phyloP scores from a whole-genome alignment of 2,888 invertebrate genomes.

The Loripinus fragilis region DNA sequence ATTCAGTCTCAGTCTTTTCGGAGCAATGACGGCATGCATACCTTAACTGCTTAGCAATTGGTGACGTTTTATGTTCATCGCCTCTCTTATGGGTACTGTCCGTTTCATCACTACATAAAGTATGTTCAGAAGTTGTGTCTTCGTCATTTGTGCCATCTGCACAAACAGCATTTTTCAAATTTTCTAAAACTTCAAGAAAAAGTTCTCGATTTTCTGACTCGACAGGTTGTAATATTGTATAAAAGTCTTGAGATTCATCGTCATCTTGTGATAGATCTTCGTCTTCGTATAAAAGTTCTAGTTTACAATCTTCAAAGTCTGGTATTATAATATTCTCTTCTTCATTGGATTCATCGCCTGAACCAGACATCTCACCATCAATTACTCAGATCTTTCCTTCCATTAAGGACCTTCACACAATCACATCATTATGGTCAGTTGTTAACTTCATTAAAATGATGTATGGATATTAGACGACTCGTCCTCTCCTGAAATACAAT shows the following conservation, averaged over 20 bases:
- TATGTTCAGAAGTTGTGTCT: neutral
- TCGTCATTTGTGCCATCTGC: neutral
- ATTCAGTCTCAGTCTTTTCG: neutral
- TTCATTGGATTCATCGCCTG: neutral
- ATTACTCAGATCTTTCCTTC: conserved; percentile 6
- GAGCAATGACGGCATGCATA: conserved; percentile 1
- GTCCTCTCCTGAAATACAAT: too few species aligned
- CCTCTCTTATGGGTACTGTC: neutral
- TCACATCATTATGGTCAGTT: too few species aligned
- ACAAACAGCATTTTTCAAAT: conserved; percentile 53
- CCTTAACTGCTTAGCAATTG: neutral
- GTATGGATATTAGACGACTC: too few species aligned
- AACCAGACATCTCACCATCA: neutral
- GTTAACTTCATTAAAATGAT: too few species aligned
- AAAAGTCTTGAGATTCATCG: conserved; percentile 27
- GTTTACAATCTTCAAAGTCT: conserved; percentile 4
- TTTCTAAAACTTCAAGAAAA: conserved; percentile 57
- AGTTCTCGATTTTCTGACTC: conserved; percentile 52
- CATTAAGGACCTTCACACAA: neutral
- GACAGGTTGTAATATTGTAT: conserved; percentile 3
- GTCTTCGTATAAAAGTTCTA: neutral
- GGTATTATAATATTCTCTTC: conserved; percentile 8
- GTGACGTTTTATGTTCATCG: neutral
- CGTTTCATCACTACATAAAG: neutral
- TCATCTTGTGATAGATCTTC: neutral